Percentiles rank a stretch among this genome's conserved stretches.
phyloP scores from a whole-genome alignment of 2,797 vertebrate genomes.

The Heterohyrax brucei region DNA sequence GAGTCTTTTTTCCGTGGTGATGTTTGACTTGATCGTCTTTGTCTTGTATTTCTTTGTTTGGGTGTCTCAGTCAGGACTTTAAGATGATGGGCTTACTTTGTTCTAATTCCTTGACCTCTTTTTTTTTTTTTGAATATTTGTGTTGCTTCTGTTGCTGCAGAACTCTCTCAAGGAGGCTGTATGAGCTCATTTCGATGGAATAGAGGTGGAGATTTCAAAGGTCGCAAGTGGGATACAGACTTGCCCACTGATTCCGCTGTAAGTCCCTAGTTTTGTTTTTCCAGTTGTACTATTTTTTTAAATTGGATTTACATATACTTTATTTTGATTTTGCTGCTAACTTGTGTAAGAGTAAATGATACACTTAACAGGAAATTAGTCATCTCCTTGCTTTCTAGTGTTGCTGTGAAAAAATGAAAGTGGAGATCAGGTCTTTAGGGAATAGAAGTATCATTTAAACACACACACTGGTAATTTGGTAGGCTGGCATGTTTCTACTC shows the following conservation, averaged over 20 bases:
- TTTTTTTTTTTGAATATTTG: fast-evolving
- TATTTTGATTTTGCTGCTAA: constrained; percentile 65
- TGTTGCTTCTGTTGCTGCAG: constrained; percentile 87
- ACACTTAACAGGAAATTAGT: constrained; percentile 53
- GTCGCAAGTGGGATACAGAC: constrained; percentile 98
- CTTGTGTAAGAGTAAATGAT: constrained; percentile 33
- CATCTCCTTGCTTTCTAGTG: background rate
- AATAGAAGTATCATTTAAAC: background rate
- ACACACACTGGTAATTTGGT: background rate
- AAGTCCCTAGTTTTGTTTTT: constrained; percentile 85
- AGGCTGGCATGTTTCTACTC: background rate
- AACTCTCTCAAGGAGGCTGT: constrained; percentile 98
- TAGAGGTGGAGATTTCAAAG: constrained; percentile 96
- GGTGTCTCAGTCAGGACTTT: constrained; percentile 35
- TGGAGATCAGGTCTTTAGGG: background rate
- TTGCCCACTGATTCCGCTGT: constrained; percentile 97
- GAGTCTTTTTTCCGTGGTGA: background rate
- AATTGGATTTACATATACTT: background rate
- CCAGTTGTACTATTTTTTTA: background rate
- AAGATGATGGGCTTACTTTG: background rate
- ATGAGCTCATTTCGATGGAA: constrained; percentile 99
- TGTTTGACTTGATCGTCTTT: constrained; percentile 45
- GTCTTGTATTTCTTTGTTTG: background rate
- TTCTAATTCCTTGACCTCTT: background rate
- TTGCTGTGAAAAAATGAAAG: constrained; percentile 30